These are phyloP conservation scores for Pristionchus fissidentatus DNA, from an alignment of 2,888 invertebrate species.

Conservation along the genomic window DNA sequence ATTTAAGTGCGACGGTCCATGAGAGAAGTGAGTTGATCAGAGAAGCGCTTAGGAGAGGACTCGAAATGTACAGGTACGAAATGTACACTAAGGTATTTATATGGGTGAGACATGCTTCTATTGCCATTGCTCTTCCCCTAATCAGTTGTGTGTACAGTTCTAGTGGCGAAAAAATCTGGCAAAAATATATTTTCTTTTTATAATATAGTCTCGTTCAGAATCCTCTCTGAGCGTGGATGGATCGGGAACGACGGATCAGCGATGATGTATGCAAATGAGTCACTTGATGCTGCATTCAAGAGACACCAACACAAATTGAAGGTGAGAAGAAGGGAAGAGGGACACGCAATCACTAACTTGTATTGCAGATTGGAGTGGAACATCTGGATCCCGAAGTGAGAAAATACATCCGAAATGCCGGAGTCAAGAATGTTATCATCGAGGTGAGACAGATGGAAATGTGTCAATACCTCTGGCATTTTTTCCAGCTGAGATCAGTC, in stretches of 20 bases:
- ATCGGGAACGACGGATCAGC: constrained; percentile 38
- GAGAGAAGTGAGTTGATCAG: constrained; percentile 40
- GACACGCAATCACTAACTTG: neutral
- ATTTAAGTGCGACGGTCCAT: constrained; percentile 31
- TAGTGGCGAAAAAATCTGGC: neutral
- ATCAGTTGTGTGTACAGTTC: neutral
- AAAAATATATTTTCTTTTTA: too few species aligned
- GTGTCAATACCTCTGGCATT: too few species aligned
- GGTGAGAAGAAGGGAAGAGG: neutral
- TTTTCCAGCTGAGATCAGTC: too few species aligned
- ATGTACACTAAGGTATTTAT: neutral
- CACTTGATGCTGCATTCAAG: constrained; percentile 13
- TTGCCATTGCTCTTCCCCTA: neutral
- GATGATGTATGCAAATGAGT: constrained; percentile 42
- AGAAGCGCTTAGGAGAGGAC: constrained; percentile 33
- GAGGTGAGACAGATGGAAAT: neutral
- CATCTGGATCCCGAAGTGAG: neutral
- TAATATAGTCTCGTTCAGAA: neutral
- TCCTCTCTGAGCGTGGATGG: constrained; percentile 5
- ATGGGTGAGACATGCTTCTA: too few species aligned
- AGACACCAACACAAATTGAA: neutral
- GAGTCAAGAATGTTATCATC: constrained; percentile 34
- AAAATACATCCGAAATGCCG: constrained; percentile 18
- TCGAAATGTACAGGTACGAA: constrained; percentile 45
- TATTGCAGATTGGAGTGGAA: constrained; percentile 24